These are phyloP conservation scores for Microplitis mediator DNA, from an alignment of 1,140 invertebrate species.

Conservation along the genomic window DNA sequence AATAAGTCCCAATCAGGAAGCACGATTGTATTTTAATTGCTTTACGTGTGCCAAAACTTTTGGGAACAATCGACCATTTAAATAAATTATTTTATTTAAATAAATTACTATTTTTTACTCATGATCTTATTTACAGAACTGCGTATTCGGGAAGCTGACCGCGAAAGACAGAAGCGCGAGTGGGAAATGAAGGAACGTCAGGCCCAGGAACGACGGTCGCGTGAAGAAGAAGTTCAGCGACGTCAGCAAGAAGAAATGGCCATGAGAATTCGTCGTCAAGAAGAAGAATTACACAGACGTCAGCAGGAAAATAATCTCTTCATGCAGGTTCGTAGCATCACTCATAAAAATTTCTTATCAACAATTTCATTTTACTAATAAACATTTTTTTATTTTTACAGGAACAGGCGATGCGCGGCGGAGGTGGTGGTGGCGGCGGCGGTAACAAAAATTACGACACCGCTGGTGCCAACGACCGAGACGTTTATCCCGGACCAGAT, in stretches of 20 bases:
- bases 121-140: constrained; percentile 66
- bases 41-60: constrained; percentile 47
- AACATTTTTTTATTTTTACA: constrained; percentile 36
- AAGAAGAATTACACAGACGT: constrained; percentile 80
- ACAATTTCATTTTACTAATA: not conserved
- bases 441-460: constrained; percentile 57
- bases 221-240: constrained; percentile 74
- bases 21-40: constrained; percentile 42
- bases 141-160: constrained; percentile 82
- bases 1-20: constrained; percentile 52
- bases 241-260: constrained; percentile 78
- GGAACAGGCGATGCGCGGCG: constrained; percentile 59
- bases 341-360: no score
- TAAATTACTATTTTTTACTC: constrained; percentile 4
- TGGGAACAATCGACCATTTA: constrained; percentile 39
- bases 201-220: constrained; percentile 78
- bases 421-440: constrained; percentile 33
- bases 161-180: constrained; percentile 83
- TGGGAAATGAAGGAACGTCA: constrained; percentile 87
- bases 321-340: constrained; percentile 68
- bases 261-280: constrained; percentile 75
- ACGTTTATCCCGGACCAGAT: constrained; percentile 55
- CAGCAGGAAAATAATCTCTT: constrained; percentile 83
- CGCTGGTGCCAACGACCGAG: constrained; percentile 53
- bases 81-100: not conserved